A percentile compares a stretch with the other conserved stretches of the same genome.
Evolutionary conservation across 2,888 invertebrate species (phyloP).

Genomic region (Hypomecis atomaria): DNA sequence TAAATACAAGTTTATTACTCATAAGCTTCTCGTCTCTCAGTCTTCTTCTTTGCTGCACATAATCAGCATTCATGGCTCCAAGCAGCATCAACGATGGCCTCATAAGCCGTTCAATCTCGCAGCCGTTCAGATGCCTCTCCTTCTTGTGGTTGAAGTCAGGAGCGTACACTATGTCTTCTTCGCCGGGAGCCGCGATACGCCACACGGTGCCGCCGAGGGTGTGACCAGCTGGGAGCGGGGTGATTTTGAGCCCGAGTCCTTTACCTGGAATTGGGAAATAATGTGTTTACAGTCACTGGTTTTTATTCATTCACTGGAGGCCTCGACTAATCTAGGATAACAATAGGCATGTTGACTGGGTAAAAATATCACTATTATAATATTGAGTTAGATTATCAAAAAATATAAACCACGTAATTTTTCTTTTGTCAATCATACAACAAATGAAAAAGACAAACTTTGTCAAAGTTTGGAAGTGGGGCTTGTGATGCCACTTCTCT

Average conservation of each 20-base stretch:
- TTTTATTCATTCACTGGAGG: no score
- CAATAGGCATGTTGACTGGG: no score
- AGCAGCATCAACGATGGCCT: slow-evolving; percentile 94
- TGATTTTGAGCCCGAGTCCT: slow-evolving; percentile 97
- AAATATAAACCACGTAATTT: no score
- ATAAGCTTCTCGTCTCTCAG: slow-evolving; percentile 98
- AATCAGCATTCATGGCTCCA: slow-evolving; percentile 97
- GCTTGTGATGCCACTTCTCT: no score
- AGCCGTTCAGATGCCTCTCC: slow-evolving; percentile 92
- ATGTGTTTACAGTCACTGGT: no score
- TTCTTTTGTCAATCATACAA: no score
- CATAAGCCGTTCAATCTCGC: slow-evolving; percentile 84
- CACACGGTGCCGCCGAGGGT: slow-evolving; percentile 99
- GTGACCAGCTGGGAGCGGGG: slow-evolving; percentile 98
- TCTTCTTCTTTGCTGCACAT: slow-evolving; percentile 95
- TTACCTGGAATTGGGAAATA: slow-evolving; percentile 86
- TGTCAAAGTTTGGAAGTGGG: no score
- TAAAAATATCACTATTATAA: no score
- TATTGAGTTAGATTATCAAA: no score
- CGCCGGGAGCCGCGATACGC: slow-evolving; percentile 99
- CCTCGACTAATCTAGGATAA: no score
- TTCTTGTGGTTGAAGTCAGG: slow-evolving; percentile 99
- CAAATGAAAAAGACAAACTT: no score
- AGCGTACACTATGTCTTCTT: slow-evolving; percentile 99
- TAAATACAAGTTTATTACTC: slow-evolving; percentile 88